Evolutionary conservation across 2,888 invertebrate species (phyloP), one percentile per base, ranked within the genome.

Genomic region (Caenorhabditis virilis): DNA sequence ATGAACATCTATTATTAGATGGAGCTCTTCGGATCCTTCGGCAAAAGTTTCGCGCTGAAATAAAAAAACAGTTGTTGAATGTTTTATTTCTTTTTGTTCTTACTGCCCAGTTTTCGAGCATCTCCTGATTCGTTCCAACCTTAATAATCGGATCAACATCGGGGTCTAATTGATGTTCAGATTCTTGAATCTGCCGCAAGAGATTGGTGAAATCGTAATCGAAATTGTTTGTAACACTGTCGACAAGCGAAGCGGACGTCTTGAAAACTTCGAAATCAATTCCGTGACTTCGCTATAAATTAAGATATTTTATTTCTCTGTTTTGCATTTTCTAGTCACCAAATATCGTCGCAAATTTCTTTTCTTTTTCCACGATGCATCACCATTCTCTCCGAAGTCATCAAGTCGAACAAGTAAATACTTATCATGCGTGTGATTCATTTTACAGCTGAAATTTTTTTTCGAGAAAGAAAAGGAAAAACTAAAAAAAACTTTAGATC

Each of bases 81-180:
- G n/a, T 36, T 36, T n/a, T 22, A 27, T 25, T 33, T 13, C 23
- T 18, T 13, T 27, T 35, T 30, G 25, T 13, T 43, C 50, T 48
- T 26, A 60, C 63, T 27, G 63, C 63, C 63, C 63, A 63, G 48
- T 47, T 38, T 38, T 63, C 63, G 2, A 63, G 36, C 23, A 58
- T 27, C 26, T 57, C 58, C n/a, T 63, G 63, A 35, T 58, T 53
- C n/a, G 63, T 15, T 16, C 7, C 9, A 6, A 25, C 43, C 27
- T 27, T 27, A 16, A 45, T 13, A 27, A 45, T 26, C 5, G 9
- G 15, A 23, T 42, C 42, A 9, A 20, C 23, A 20, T 42, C 15
- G 16, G 7, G 16, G 2, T 7, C 18, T 6, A 38, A 18, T 18
- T 38, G 9, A 15, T 38, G 18, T 7, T 38, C 16, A 38, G 16